A percentile compares a stretch with the other conserved stretches of the same genome.
These are phyloP conservation scores for Phragmatobia fuliginosa DNA, from an alignment of 2,888 invertebrate species.

Conservation along the genomic window DNA sequence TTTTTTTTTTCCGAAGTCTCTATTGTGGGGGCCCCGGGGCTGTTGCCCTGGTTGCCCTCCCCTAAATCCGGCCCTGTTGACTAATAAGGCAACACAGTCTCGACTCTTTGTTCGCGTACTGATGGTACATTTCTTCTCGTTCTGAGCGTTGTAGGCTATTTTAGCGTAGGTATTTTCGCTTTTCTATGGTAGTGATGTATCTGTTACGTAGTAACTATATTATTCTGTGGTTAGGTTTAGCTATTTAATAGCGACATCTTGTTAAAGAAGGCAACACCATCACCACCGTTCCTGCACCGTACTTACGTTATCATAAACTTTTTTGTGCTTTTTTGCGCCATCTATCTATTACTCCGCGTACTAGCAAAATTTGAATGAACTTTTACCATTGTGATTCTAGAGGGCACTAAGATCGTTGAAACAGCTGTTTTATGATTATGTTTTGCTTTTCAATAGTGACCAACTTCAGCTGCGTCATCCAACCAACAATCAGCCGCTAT, in stretches of 20 bases:
- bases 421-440: slow-evolving; percentile 72
- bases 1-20: no score
- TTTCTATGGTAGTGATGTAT: no score
- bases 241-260: slow-evolving; percentile 32
- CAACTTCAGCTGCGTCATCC: slow-evolving; percentile 68
- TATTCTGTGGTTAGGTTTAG: no score
- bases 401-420: slow-evolving; percentile 45
- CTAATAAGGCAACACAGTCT: no score
- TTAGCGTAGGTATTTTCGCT: no score
- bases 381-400: slow-evolving; percentile 18
- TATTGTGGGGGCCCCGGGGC: no score
- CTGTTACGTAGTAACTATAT: no score
- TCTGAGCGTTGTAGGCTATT: no score
- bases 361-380: background rate
- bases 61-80: no score
- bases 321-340: background rate
- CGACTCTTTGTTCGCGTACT: no score
- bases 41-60: no score
- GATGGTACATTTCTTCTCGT: no score
- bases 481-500: slow-evolving; percentile 52
- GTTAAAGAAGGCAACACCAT: background rate
- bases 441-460: slow-evolving; percentile 66
- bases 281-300: background rate
- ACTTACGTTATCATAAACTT: background rate
- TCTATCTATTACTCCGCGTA: background rate